A percentile compares a stretch with the other conserved stretches of the same genome.
Evolutionary conservation across 1,140 invertebrate genomes (phyloP).

Genomic region (Aphaenogaster ashmeadi): DNA sequence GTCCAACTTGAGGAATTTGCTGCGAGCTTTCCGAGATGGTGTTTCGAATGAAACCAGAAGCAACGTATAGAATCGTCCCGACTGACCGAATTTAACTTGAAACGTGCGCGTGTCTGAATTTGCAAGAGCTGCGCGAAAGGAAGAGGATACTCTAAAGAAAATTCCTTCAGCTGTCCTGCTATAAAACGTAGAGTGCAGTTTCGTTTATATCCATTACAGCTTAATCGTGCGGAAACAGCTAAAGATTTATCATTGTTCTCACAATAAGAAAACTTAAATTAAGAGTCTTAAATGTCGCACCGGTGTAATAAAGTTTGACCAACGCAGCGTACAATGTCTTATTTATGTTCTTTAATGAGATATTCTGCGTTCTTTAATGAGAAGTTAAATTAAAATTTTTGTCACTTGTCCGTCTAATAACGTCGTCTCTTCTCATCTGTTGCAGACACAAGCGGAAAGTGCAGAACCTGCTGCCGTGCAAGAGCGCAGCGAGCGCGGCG

Average conservation of each 20-base stretch:
- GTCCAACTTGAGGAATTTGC: conserved; percentile 62
- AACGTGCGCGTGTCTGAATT: background rate
- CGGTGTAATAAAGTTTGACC: background rate
- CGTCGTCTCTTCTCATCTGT: conserved; percentile 74
- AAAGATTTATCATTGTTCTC: background rate
- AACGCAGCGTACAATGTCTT: too few relatives aligned
- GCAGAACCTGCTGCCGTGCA: conserved; percentile 91
- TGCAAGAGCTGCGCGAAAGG: background rate
- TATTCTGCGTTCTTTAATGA: background rate
- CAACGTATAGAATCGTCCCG: conserved; percentile 11
- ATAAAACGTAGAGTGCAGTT: background rate
- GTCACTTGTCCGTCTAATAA: background rate
- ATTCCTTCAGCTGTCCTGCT: background rate
- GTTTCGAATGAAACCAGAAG: conserved; percentile 49
- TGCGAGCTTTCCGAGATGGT: conserved; percentile 58
- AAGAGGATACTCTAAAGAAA: background rate
- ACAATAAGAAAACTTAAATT: background rate
- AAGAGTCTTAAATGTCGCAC: background rate
- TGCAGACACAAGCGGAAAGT: conserved; percentile 91
- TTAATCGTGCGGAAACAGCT: background rate
- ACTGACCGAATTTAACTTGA: conserved; percentile 43
- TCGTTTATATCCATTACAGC: background rate
- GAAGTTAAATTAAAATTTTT: background rate
- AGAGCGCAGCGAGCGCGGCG: conserved; percentile 89
- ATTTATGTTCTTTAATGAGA: background rate